Percentiles rank a stretch among this genome's conserved stretches.
phyloP scores from a whole-genome alignment of 2,888 invertebrate species.

The Leptopilina drosophilae region DNA sequence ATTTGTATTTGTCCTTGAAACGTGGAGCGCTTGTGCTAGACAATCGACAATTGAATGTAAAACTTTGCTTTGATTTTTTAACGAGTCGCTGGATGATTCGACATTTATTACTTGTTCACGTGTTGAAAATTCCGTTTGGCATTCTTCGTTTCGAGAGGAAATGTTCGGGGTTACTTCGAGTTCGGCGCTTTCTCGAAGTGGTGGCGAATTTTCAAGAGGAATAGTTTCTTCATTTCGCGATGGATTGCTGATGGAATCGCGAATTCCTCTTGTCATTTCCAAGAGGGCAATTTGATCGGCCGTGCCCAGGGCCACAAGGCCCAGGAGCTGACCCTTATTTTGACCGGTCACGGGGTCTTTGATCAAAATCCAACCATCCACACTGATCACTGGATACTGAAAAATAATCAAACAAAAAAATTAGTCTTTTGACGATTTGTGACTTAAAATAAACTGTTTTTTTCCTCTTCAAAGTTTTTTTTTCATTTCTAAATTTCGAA shows the following conservation, averaged over 20 bases:
- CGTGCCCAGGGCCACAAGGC: constrained; percentile 81
- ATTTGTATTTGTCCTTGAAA: constrained; percentile 60
- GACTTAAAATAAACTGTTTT: too few relatives aligned
- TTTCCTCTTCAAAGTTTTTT: neutral
- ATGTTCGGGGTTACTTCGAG: neutral
- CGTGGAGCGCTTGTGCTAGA: constrained; percentile 62
- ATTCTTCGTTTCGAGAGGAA: constrained; percentile 63
- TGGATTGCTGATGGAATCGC: constrained; percentile 58
- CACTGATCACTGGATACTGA: constrained; percentile 81
- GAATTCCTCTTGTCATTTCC: constrained; percentile 75
- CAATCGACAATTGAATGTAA: constrained; percentile 64
- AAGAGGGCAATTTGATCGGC: constrained; percentile 80
- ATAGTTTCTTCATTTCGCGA: constrained; percentile 9
- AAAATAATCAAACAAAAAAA: constrained; percentile 47
- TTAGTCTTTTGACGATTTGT: neutral
- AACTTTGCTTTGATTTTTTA: constrained; percentile 46
- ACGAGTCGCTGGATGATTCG: constrained; percentile 43
- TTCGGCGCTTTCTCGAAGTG: neutral
- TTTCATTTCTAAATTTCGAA: neutral
- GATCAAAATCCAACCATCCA: constrained; percentile 81
- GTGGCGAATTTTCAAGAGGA: neutral
- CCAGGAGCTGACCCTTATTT: constrained; percentile 79
- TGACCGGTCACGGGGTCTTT: constrained; percentile 76
- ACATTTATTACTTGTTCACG: constrained; percentile 55
- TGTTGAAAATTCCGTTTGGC: constrained; percentile 68